Evolutionary conservation across 2,888 invertebrate species (phyloP).

Genomic region (Eupithecia tripunctaria): DNA sequence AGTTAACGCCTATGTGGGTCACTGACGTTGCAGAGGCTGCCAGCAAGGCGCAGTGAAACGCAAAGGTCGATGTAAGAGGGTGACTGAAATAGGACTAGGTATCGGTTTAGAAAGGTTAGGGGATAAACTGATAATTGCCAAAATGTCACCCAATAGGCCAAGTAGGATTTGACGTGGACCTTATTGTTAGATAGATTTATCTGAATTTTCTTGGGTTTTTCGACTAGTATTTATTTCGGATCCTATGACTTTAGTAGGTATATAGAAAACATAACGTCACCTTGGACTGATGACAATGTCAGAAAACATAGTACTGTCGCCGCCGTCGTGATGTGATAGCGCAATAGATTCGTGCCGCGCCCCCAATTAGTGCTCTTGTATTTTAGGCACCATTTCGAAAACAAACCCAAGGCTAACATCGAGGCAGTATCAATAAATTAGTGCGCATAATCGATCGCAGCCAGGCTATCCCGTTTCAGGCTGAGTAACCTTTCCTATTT

Average conservation of each 20-base stretch:
- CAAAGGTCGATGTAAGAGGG: slow-evolving; percentile 68
- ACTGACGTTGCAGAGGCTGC: slow-evolving; percentile 59
- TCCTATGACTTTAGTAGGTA: not conserved
- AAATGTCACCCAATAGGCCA: not conserved
- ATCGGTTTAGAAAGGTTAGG: slow-evolving; percentile 26
- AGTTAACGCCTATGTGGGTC: slow-evolving; percentile 72
- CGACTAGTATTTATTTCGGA: not conserved
- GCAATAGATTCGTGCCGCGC: not conserved
- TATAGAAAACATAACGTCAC: not conserved
- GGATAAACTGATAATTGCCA: not conserved
- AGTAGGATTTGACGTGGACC: not conserved
- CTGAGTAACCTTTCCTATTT: slow-evolving; percentile 36
- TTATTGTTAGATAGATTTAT: not conserved
- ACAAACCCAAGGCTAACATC: slow-evolving; percentile 22
- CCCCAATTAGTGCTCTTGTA: not conserved
- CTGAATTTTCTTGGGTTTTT: not conserved
- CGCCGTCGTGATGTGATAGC: not conserved
- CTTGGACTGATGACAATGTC: not conserved
- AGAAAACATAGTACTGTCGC: not conserved
- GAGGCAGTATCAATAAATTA: slow-evolving; percentile 32
- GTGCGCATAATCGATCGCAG: slow-evolving; percentile 24
- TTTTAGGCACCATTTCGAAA: slow-evolving; percentile 16
- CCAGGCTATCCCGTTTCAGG: slow-evolving; percentile 35
- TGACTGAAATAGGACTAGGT: slow-evolving; percentile 48
- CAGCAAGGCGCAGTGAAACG: slow-evolving; percentile 55